phyloP scores from a whole-genome alignment of 2,797 vertebrate genomes.

The Sebastes matsubarae region DNA sequence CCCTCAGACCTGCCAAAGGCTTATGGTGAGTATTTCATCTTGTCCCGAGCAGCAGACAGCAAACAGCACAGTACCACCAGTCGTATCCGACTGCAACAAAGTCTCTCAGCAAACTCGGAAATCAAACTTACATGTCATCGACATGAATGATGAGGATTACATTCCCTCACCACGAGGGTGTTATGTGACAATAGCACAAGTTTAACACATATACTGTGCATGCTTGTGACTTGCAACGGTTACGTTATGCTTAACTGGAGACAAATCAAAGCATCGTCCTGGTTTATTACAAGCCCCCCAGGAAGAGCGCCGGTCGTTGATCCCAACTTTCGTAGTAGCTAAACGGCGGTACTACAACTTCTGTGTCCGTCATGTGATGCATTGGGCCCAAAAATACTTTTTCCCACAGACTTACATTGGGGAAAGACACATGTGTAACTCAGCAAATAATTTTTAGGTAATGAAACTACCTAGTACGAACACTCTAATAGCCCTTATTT shows the following conservation, averaged over 20 bases:
- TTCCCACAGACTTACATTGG: too few species aligned
- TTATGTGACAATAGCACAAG: not conserved
- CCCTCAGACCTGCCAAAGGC: constrained; percentile 96
- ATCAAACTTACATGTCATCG: not conserved
- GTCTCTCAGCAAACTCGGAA: not conserved
- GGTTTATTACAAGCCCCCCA: not conserved
- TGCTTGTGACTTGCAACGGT: too few species aligned
- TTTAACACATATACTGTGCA: not conserved
- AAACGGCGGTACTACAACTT: too few species aligned
- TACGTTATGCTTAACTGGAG: not conserved
- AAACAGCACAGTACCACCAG: not conserved
- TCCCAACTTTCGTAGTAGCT: too few species aligned
- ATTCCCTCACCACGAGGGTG: not conserved
- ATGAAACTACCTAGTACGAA: too few species aligned
- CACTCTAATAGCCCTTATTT: too few species aligned
- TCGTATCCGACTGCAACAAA: not conserved
- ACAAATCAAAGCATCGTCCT: not conserved
- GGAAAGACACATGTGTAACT: too few species aligned
- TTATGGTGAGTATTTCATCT: constrained; percentile 91
- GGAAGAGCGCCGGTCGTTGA: too few species aligned
- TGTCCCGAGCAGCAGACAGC: not conserved
- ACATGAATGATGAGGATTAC: not conserved
- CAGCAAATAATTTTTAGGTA: too few species aligned
- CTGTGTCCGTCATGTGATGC: too few species aligned
- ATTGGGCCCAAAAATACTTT: too few species aligned